Base-by-base conservation (phyloP, 2,888 invertebrate species). In the Sepioteuthis lessoniana region DNA sequence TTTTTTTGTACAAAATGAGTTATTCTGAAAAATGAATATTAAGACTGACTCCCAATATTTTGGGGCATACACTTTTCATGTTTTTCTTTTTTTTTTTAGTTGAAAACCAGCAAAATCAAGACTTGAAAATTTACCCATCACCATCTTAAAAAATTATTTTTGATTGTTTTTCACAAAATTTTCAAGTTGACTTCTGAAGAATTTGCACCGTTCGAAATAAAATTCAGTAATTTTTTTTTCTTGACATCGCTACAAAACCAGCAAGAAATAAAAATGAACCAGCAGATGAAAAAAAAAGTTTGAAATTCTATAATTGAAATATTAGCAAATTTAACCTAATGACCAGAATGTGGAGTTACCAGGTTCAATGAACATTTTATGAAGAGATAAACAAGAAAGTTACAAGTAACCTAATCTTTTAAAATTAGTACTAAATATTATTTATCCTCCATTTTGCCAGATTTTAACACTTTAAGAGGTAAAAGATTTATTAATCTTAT, bases 41-140 rank as follows among this genome's bases (percentile, higher is more conserved):
- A 8, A 76, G n/a, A 76, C 76, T 76, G 76, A 76, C 76, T 76
- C n/a, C 76, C 76, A 76, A n/a, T 76, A 31, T 76, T 76, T 76
- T 13, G 31, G 31, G n/a, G 76, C 10, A 13, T n/a, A 76, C 76
- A n/a, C n/a, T n/a, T 76, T 76, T 13, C n/a, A n/a, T n/a, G 7
- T 60, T 1, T 2, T 60, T 25, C 28, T 55, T 60, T 25, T 60
- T 60, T 60, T n/a, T n/a, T 76, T 10, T 10, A 76, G 31, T 31
- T 76, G 31, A 7, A 76, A 76, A 76, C 31, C 76, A 31, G n/a
- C n/a, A 76, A 76, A 76, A 76, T 76, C n/a, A 76, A 3, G 76
- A 76, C 76, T 76, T 76, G 76, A n/a, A 76, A 76, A 76, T 76
- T 76, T 76, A n/a, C n/a, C 76, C 76, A 76, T 76, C 76, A 76